Conservation (phyloP, 1,140 invertebrate genomes). For the Belonocnema kinseyi region DNA sequence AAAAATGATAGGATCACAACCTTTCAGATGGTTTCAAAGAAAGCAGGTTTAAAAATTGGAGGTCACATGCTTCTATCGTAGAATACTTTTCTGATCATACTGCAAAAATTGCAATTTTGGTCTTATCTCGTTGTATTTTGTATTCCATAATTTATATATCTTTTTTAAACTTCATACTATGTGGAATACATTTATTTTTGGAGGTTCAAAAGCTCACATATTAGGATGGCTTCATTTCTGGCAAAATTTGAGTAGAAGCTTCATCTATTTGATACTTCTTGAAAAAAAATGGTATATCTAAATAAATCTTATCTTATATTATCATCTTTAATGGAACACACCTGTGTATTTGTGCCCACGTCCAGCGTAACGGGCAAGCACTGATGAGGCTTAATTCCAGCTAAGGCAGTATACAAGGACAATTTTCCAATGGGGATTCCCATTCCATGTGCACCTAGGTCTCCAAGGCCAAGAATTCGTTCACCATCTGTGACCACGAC, state of each 20-base stretch:
- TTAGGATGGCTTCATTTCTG: too few relatives aligned
- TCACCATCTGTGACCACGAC: conserved; percentile 97
- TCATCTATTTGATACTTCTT: too few relatives aligned
- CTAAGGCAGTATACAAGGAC: conserved; percentile 92
- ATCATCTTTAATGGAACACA: conserved; percentile 49
- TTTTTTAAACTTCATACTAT: too few relatives aligned
- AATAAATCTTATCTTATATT: not conserved
- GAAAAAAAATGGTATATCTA: not conserved
- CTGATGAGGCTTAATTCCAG: conserved; percentile 92
- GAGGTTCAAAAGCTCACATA: not conserved
- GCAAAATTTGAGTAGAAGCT: too few relatives aligned
- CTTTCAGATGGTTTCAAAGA: too few relatives aligned
- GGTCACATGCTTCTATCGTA: too few relatives aligned
- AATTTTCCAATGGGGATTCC: conserved; percentile 95
- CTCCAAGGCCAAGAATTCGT: conserved; percentile 93
- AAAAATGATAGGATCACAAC: too few relatives aligned
- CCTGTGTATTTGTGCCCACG: conserved; percentile 94
- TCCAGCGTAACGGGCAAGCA: conserved; percentile 93
- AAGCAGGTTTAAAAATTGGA: too few relatives aligned
- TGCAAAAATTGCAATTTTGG: too few relatives aligned
- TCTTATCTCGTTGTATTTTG: too few relatives aligned
- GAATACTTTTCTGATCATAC: too few relatives aligned
- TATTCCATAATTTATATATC: too few relatives aligned
- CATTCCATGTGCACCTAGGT: conserved; percentile 96
- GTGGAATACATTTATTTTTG: not conserved